A percentile compares a stretch with the other conserved stretches of the same genome.
phyloP scores from a whole-genome alignment of 2,888 invertebrate genomes.

The Coecobrya sp. region DNA sequence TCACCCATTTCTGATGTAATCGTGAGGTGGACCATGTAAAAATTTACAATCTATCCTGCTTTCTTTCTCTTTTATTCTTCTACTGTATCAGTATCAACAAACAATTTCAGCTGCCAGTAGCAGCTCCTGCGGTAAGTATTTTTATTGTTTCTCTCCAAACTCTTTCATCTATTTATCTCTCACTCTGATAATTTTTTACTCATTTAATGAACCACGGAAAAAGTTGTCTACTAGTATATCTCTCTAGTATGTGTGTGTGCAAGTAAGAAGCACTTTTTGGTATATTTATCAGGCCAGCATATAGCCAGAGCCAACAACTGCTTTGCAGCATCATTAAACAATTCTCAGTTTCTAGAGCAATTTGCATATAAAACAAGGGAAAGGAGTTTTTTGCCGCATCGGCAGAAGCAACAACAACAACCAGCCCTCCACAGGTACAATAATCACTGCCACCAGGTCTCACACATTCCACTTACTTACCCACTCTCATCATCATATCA shows the following conservation, averaged over 20 bases:
- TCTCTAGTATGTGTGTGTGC: too few relatives aligned
- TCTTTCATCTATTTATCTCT: conserved; percentile 69
- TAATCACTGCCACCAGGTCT: conserved; percentile 82
- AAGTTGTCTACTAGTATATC: conserved; percentile 55
- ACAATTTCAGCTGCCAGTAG: conserved; percentile 74
- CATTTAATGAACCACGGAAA: conserved; percentile 80
- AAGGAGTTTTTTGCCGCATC: conserved; percentile 77
- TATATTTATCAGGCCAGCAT: too few relatives aligned
- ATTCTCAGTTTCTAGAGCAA: conserved; percentile 83
- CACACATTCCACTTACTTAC: conserved; percentile 82
- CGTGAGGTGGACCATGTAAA: conserved; percentile 30
- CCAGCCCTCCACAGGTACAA: conserved; percentile 77
- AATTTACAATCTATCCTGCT: conserved; percentile 33
- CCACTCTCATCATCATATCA: conserved; percentile 74
- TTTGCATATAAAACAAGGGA: conserved; percentile 83
- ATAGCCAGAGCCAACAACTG: conserved; percentile 59
- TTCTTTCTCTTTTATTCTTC: background rate
- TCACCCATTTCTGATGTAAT: conserved; percentile 56
- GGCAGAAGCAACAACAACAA: conserved; percentile 70
- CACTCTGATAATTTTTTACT: conserved; percentile 65
- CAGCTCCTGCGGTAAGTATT: conserved; percentile 76
- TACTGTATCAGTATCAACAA: conserved; percentile 47
- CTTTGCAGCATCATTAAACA: conserved; percentile 82
- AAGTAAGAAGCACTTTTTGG: too few relatives aligned
- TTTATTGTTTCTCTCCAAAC: conserved; percentile 57